Percentiles rank a stretch among this genome's conserved stretches.
phyloP scores from a whole-genome alignment of 2,113 vertebrate genomes.

The Archilochus colubris region DNA sequence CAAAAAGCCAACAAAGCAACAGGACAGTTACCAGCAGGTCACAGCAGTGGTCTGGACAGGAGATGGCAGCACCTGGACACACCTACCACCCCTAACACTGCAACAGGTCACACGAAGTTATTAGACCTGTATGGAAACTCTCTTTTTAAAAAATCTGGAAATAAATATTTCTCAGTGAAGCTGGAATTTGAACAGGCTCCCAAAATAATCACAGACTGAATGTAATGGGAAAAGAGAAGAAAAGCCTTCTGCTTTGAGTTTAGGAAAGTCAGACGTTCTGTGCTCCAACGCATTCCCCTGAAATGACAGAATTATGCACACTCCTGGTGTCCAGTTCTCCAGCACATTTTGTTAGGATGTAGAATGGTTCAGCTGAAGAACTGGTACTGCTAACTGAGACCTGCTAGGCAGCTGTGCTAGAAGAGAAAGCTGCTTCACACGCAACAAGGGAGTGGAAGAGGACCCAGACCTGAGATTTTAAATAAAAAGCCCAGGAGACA shows the following conservation, averaged over 20 bases:
- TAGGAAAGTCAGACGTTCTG: neutral
- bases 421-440: neutral
- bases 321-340: neutral
- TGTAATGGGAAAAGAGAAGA: neutral
- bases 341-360: neutral
- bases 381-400: neutral
- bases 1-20: neutral
- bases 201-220: neutral
- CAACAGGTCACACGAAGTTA: neutral
- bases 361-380: fast-evolving
- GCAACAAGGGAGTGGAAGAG: neutral
- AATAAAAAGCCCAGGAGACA: neutral
- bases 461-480: neutral
- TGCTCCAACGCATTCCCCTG: neutral
- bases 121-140: neutral
- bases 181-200: neutral
- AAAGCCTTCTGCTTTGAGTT: neutral
- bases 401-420: neutral
- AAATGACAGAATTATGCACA: neutral
- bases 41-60: neutral
- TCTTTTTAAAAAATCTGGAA: neutral
- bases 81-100: neutral
- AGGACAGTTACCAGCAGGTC: neutral
- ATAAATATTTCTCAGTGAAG: neutral
- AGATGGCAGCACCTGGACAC: constrained; percentile 21